A percentile compares a stretch with the other conserved stretches of the same genome.
phyloP scores from a whole-genome alignment of 2,797 vertebrate genomes.

The Perdix hodgsoniae region DNA sequence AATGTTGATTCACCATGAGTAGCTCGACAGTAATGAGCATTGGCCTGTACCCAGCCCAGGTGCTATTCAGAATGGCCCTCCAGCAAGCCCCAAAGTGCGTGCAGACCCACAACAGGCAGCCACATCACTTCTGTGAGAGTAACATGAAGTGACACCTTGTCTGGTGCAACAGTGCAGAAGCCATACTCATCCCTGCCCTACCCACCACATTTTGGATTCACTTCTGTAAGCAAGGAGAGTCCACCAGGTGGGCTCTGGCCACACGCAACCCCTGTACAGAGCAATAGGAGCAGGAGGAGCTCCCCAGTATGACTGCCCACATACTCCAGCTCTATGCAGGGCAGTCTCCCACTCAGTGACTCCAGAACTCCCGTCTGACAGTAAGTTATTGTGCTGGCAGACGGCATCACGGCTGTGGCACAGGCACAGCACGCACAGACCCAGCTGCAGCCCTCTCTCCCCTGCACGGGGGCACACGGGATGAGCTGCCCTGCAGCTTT shows the following conservation, averaged over 20 bases:
- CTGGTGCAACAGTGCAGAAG: background rate
- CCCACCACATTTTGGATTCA: background rate
- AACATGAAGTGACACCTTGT: accelerated
- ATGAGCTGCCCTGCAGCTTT: background rate
- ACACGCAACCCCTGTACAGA: background rate
- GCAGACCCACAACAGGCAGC: accelerated
- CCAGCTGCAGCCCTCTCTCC: background rate
- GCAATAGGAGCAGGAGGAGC: background rate
- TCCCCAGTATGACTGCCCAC: background rate
- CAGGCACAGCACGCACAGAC: background rate
- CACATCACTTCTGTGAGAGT: background rate
- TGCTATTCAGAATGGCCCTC: background rate
- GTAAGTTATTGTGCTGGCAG: accelerated
- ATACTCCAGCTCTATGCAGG: background rate
- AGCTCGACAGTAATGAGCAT: background rate
- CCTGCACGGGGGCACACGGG: background rate
- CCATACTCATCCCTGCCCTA: background rate
- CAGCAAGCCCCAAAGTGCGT: background rate
- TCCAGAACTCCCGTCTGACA: background rate
- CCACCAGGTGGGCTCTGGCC: background rate
- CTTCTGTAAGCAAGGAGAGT: background rate
- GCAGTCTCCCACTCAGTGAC: background rate
- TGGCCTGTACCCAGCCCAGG: accelerated
- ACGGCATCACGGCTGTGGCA: background rate
- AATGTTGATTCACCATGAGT: background rate